Evolutionary conservation across 2,113 vertebrate genomes (phyloP).

Genomic region (Labrus mixtus): DNA sequence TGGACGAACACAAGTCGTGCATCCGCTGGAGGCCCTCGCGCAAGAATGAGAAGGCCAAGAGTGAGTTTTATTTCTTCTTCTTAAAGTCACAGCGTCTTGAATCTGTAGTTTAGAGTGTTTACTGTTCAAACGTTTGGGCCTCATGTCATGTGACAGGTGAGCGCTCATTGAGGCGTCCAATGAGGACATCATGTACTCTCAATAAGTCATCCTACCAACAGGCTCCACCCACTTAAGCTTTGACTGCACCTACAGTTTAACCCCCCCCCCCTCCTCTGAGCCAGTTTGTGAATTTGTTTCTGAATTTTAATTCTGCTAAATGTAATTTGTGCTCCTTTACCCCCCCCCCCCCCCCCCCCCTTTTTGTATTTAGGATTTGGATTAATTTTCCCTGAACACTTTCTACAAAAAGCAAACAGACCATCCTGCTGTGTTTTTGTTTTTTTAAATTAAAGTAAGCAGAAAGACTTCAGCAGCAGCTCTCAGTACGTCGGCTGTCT

Average conservation of each 20-base stretch:
- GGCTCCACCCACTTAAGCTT: not conserved
- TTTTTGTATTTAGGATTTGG: not conserved
- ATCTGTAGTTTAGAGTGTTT: not conserved
- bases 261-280: no score
- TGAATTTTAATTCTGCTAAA: not conserved
- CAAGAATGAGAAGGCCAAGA: constrained; percentile 98
- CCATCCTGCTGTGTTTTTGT: not conserved
- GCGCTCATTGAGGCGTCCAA: not conserved
- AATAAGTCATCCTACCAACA: not conserved
- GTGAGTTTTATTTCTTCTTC: constrained; percentile 84
- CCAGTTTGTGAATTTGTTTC: not conserved
- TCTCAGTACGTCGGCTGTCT: constrained; percentile 19
- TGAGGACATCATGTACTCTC: not conserved
- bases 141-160: not conserved
- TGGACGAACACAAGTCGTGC: constrained; percentile 96
- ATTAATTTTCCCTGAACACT: not conserved
- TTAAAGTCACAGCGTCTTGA: not conserved
- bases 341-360: no score
- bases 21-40: constrained; percentile 97
- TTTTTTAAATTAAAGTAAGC: constrained; percentile 12
- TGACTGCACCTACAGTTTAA: not conserved
- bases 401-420: constrained; percentile 8
- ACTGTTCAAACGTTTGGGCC: not conserved
- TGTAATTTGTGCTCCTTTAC: not conserved
- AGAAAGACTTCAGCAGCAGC: constrained; percentile 19